Evolutionary conservation across 2,797 vertebrate species (phyloP), one percentile per base, ranked within the genome.

Genomic region (Poecilia picta): DNA sequence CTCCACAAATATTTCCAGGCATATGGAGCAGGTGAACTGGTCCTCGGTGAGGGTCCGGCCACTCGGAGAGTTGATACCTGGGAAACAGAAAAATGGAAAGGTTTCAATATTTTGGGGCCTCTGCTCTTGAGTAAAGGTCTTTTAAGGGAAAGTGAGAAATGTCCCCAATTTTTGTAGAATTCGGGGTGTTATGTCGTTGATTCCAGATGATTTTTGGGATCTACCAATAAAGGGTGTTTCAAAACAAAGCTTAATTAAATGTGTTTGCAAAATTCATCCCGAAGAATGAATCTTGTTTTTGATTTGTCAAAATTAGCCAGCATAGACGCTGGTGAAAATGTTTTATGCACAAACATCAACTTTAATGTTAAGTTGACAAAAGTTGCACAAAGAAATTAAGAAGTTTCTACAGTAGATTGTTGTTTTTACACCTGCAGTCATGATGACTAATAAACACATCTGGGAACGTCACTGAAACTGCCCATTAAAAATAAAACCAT

Each of bases 1-100:
- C 82, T 96, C 96, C 89, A 96, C 94, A 2, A 96, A 96, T 62
- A 96, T 93, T 89, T 96, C 96, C 88, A 96, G 86, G 71, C 96
- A 96, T 85, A 96, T 96, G 87, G 96, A 96, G 91, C 96, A 96
- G 75, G 81, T 89, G 91, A 96, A 96, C 93, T 96, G 96, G 0
- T 96, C 96, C 91, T 96, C 96, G 0, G 94, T 93, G 80, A 96
- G 92, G 75, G 85, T 72, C 1, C 83, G 81, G 28, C 87, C 78
- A n/a, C 82, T 85, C 0, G 87, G 89, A 47, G 94, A 92, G 51
- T 73, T 43, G 0, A 81, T 6, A 49, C 88, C 95, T 96, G 78
- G 5, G 28, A 46, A 71, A 64, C 18, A 23, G 12, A n/a, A 64
- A 72, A 62, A 72, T 7, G 7, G 28, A 73, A 13, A 43, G 5